Conservation (phyloP, 2,797 vertebrate genomes). For the Vireo griseus region DNA sequence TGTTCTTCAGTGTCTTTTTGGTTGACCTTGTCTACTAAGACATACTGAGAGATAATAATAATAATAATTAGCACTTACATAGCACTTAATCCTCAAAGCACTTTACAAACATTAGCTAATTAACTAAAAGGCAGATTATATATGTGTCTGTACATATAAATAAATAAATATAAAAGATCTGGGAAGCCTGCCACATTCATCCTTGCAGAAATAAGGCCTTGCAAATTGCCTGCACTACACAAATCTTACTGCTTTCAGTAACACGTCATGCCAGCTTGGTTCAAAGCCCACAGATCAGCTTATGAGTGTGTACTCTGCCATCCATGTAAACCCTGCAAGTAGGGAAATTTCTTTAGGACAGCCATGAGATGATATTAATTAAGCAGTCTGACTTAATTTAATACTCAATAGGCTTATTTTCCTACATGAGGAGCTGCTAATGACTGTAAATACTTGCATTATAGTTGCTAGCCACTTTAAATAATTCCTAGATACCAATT, state of each 20-base stretch:
- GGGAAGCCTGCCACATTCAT: constrained; percentile 28
- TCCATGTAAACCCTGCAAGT: background rate
- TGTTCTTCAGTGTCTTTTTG: background rate
- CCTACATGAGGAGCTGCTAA: constrained; percentile 13
- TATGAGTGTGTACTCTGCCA: background rate
- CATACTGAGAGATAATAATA: constrained; percentile 18
- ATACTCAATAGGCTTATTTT: constrained; percentile 47
- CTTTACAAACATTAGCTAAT: constrained; percentile 60
- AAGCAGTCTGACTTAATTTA: constrained; percentile 41
- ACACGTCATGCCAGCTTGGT: background rate
- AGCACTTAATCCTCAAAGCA: constrained; percentile 50
- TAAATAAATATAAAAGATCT: constrained; percentile 21
- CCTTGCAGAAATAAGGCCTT: background rate
- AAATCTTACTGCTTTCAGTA: background rate
- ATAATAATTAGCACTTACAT: constrained; percentile 53
- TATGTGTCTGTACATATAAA: constrained; percentile 19
- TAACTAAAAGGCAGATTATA: constrained; percentile 54
- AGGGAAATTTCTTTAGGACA: background rate
- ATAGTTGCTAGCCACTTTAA: constrained; percentile 15
- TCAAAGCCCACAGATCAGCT: background rate
- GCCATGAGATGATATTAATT: constrained; percentile 11
- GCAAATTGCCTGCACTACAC: background rate
- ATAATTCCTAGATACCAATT: constrained; percentile 26
- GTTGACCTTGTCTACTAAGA: constrained; percentile 35
- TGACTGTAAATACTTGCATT: constrained; percentile 31